Conservation (phyloP, 2,888 invertebrate species). For the Acleris sparsana region DNA sequence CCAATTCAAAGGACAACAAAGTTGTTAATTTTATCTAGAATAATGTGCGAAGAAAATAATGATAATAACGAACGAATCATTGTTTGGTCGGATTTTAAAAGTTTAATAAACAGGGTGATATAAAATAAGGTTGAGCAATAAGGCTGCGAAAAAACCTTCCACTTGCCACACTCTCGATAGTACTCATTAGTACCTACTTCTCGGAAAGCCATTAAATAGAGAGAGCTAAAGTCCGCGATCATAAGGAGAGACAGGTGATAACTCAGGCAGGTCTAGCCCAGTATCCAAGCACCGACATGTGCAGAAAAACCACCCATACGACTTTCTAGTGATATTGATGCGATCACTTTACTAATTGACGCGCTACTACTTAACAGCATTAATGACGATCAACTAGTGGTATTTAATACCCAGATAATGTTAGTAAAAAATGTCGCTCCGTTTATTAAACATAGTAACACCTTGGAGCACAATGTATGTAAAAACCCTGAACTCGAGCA, state of each 20-base stretch:
- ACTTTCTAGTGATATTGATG: constrained; percentile 70
- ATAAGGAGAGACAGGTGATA: constrained; percentile 67
- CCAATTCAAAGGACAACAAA: too few relatives aligned
- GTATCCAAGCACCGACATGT: constrained; percentile 45
- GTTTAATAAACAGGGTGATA: too few relatives aligned
- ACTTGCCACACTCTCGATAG: background rate
- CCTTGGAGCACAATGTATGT: constrained; percentile 10
- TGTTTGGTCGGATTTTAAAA: too few relatives aligned
- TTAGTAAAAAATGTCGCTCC: too few relatives aligned
- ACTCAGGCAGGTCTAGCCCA: constrained; percentile 55
- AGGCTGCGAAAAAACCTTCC: background rate
- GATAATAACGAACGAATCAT: too few relatives aligned
- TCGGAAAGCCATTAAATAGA: constrained; percentile 61
- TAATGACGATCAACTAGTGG: constrained; percentile 23
- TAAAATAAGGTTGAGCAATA: too few relatives aligned
- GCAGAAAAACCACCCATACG: constrained; percentile 62
- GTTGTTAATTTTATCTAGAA: too few relatives aligned
- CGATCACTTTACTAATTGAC: constrained; percentile 41
- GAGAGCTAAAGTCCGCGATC: constrained; percentile 63
- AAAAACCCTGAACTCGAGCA: constrained; percentile 10
- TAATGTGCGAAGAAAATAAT: too few relatives aligned
- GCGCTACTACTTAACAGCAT: constrained; percentile 19
- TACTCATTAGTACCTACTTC: constrained; percentile 42
- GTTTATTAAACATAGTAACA: too few relatives aligned
- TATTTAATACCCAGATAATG: constrained; percentile 13